A percentile compares a stretch with the other conserved stretches of the same genome.
These are phyloP conservation scores for Turdus rufiventris DNA, from an alignment of 2,113 vertebrate genomes.

Conservation along the genomic window DNA sequence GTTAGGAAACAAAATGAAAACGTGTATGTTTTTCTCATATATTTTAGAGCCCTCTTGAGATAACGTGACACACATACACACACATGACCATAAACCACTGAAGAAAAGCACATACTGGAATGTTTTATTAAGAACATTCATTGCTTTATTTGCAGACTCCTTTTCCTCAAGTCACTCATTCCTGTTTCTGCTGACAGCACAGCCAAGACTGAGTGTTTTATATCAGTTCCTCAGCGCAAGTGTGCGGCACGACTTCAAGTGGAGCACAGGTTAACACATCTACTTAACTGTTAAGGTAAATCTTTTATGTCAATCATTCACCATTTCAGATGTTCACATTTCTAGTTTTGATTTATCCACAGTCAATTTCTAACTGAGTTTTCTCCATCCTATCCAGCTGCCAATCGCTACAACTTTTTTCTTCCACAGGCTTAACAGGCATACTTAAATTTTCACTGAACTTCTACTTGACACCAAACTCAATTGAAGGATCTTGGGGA, in stretches of 20 bases:
- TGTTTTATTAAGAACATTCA: neutral
- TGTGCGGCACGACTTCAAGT: neutral
- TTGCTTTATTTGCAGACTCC: neutral
- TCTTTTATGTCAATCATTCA: neutral
- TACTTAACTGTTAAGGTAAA: neutral
- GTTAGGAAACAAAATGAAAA: neutral
- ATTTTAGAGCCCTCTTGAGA: neutral
- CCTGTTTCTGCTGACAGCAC: neutral
- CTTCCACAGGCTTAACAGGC: neutral
- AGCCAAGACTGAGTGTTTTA: neutral
- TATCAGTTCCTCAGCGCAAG: neutral
- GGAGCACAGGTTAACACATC: neutral
- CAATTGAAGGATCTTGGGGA: neutral
- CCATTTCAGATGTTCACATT: neutral
- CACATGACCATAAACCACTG: rapidly evolving
- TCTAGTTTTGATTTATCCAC: neutral
- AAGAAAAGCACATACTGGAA: neutral
- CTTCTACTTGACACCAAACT: neutral
- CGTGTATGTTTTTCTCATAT: neutral
- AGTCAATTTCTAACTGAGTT: neutral
- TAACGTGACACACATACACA: neutral
- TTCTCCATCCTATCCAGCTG: neutral
- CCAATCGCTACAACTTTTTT: neutral
- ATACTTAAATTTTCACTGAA: neutral
- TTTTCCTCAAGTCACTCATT: neutral